phyloP scores from a whole-genome alignment of 37 sponge, comb jelly and placozoan genomes.

The Cliona cf. orientalis region DNA sequence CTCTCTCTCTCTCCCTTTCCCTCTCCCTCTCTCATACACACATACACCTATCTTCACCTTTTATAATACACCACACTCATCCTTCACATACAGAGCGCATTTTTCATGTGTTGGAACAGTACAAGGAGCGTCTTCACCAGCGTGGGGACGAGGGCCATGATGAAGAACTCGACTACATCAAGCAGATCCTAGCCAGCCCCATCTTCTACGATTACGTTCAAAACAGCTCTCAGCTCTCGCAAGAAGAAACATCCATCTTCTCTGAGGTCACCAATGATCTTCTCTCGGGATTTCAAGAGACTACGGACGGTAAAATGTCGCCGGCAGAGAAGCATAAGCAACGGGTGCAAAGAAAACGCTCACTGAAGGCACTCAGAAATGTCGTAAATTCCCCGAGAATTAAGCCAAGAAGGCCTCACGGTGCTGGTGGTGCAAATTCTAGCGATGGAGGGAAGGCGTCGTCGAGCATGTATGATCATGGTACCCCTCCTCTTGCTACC shows the following conservation, averaged over 20 bases:
- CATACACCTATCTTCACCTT: neutral
- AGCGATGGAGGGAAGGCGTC: too few relatives aligned
- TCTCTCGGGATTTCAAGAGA: slow-evolving; percentile 1
- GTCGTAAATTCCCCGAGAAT: slow-evolving; percentile 34
- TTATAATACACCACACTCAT: neutral
- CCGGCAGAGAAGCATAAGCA: slow-evolving; percentile 18
- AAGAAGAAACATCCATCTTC: slow-evolving; percentile 25
- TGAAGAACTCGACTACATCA: slow-evolving; percentile 79
- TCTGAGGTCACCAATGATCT: slow-evolving; percentile 41
- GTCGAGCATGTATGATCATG: too few relatives aligned
- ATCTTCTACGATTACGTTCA: slow-evolving; percentile 54
- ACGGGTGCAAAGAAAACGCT: slow-evolving; percentile 21
- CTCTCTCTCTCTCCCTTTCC: slow-evolving; percentile 11
- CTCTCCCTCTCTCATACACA: neutral
- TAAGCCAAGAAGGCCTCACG: neutral
- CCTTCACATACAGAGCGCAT: slow-evolving; percentile 37
- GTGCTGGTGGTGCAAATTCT: neutral
- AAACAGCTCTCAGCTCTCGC: neutral
- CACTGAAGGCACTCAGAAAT: slow-evolving; percentile 55
- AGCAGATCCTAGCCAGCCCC: slow-evolving; percentile 70
- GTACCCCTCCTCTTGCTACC: too few relatives aligned
- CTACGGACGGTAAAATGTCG: slow-evolving; percentile 16
- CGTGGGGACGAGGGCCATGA: slow-evolving; percentile 43
- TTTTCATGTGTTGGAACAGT: slow-evolving; percentile 58
- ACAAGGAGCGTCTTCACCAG: slow-evolving; percentile 52